Conservation (phyloP, 2,113 vertebrate genomes). For the Nymphicus hollandicus region DNA sequence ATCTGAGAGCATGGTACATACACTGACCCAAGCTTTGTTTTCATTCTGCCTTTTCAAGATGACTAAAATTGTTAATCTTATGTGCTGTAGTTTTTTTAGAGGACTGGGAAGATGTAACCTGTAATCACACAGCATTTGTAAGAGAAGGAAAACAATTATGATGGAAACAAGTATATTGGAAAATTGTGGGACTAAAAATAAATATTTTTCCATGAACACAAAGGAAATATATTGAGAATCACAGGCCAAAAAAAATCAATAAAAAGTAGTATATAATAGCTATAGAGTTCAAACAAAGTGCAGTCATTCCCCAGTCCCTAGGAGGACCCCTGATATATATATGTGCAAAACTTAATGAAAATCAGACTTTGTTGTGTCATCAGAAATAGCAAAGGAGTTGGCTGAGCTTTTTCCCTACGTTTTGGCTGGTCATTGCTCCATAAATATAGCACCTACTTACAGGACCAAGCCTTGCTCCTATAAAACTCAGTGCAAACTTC, state of each 20-base stretch:
- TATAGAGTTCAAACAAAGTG: conserved; percentile 64
- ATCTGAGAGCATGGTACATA: background rate
- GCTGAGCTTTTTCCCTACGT: background rate
- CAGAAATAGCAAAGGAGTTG: conserved; percentile 48
- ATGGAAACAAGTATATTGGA: conserved; percentile 40
- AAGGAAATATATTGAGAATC: conserved; percentile 52
- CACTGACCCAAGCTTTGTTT: background rate
- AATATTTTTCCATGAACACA: conserved; percentile 64
- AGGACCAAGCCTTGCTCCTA: background rate
- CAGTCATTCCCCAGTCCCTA: conserved; percentile 51
- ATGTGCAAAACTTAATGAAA: conserved; percentile 64
- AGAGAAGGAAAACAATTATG: conserved; percentile 4
- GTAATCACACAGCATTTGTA: background rate
- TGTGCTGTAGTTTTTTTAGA: background rate
- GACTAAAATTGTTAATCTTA: background rate
- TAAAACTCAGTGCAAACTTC: background rate
- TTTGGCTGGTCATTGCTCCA: conserved; percentile 34
- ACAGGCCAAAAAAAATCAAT: conserved; percentile 56
- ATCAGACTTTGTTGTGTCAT: conserved; percentile 62
- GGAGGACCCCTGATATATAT: conserved; percentile 61
- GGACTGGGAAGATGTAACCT: background rate
- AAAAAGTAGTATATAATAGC: conserved; percentile 65
- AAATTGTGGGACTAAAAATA: conserved; percentile 54
- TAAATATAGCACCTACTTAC: conserved; percentile 62
- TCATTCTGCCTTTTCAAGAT: background rate